Evolutionary conservation across 2,797 vertebrate species (phyloP).

Genomic region (Sorex maritimensis): DNA sequence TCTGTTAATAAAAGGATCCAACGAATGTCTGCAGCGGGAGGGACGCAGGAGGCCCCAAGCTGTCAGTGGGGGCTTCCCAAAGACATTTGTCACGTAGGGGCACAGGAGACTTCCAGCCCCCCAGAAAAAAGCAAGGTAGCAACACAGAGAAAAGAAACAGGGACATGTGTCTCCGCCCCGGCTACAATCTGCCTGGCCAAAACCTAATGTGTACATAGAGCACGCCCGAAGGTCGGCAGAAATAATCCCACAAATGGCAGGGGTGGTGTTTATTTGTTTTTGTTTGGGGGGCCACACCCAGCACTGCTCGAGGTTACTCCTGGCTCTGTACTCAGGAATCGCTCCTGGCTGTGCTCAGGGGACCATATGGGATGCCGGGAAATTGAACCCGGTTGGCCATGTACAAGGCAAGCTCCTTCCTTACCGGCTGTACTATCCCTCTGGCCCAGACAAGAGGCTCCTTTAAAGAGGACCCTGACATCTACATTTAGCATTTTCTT

Average conservation of each 20-base stretch:
- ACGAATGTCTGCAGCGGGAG: background rate
- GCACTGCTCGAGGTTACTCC: too few species aligned
- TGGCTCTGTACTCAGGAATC: too few species aligned
- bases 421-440: too few species aligned
- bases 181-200: slow-evolving; percentile 12
- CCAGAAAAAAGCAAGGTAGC: background rate
- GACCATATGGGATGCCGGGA: too few species aligned
- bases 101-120: slow-evolving; percentile 13
- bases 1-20: slow-evolving; percentile 1
- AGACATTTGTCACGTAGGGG: slow-evolving; percentile 17
- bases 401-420: too few species aligned
- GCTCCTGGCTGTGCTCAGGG: too few species aligned
- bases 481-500: too few species aligned
- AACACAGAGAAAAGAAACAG: background rate
- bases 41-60: background rate
- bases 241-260: slow-evolving; percentile 16
- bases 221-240: slow-evolving; percentile 6
- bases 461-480: too few species aligned
- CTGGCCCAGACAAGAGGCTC: too few species aligned
- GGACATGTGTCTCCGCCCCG: slow-evolving; percentile 19
- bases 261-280: background rate
- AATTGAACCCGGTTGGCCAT: too few species aligned
- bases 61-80: background rate
- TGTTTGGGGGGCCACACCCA: too few species aligned
- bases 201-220: background rate